Evolutionary conservation across 2,797 vertebrate species (phyloP), one percentile per base, ranked within the genome.

Genomic region (Rhodeus uyekii): DNA sequence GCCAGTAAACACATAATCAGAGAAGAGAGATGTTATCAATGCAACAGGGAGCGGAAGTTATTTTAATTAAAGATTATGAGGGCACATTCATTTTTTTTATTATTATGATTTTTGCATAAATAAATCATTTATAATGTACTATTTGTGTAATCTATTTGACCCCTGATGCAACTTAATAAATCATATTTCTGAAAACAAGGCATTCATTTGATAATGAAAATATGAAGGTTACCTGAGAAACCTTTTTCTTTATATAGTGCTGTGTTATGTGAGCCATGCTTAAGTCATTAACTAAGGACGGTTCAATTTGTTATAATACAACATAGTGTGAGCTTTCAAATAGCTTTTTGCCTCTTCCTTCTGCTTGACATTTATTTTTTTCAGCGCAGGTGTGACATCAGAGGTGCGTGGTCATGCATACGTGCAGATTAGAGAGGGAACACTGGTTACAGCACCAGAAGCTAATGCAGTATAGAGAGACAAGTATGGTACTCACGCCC

Each of bases 401-500:
- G 3, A 55, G 8, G 50, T 55, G 9, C 3, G 0, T 55, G 19
- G 48, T 19, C 48, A 22, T 50, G 50, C 22, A 24, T 4, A 9
- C 24, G 50, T 55, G 50, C 22, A 24, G 22, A 22, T 55, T 24
- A 12, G 3, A 12, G 3, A 55, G 22, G 50, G 9, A 55, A 55
- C 22, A 55, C 9, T 55, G 50, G 9, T 55, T 55, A 5, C n/a
- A 55, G 9, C 22, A 55, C 50, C 50, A 55, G 50, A 55, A 0
- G 5, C 24, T 14, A 29, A 60, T 60, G 55, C 13, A 24, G 1
- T 60, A 16, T 29, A 29, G 1, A 53, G 1, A 53, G 44, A 73
- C 1, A 73, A 32, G 16, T 16, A 27, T 18, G 32, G 84, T 83
- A 96, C 97, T 97, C 94, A 99, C 96, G 96, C 93, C 72, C 98